Evolutionary conservation across 2,888 invertebrate species (phyloP).

Genomic region (Leptinotarsa peninsularis): DNA sequence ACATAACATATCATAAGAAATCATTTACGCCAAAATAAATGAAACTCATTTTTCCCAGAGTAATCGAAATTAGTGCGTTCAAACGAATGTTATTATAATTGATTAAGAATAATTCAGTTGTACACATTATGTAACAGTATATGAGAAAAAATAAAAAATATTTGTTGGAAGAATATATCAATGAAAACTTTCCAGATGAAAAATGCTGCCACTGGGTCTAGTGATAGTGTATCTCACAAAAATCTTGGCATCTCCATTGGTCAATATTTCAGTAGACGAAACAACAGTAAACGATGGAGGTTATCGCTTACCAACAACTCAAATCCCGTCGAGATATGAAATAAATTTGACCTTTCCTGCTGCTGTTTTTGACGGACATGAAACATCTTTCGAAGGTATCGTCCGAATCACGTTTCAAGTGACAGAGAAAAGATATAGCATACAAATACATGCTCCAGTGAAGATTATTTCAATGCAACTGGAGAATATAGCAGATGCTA

Average conservation of each 20-base stretch:
- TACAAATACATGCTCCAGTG: constrained; percentile 34
- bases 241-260: constrained; percentile 14
- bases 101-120: too few species aligned
- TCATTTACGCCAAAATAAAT: too few species aligned
- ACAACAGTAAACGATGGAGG: constrained; percentile 51
- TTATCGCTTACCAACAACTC: constrained; percentile 67
- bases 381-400: constrained; percentile 27
- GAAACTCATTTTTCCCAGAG: too few species aligned
- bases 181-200: not conserved
- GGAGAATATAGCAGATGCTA: not conserved
- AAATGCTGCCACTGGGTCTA: constrained; percentile 13
- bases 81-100: too few species aligned
- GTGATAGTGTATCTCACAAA: not conserved
- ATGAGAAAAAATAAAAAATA: too few species aligned
- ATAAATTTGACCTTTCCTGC: constrained; percentile 64
- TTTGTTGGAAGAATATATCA: too few species aligned
- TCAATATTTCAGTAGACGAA: not conserved
- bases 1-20: too few species aligned
- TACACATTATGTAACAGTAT: too few species aligned
- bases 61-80: too few species aligned
- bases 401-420: constrained; percentile 34
- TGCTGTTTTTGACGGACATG: constrained; percentile 34
- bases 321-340: constrained; percentile 70
- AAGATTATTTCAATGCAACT: constrained; percentile 30
- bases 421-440: not conserved